A percentile compares a stretch with the other conserved stretches of the same genome.
These are phyloP conservation scores for Drosophila murphyi DNA, from an alignment of 1,140 invertebrate species.

Conservation along the genomic window DNA sequence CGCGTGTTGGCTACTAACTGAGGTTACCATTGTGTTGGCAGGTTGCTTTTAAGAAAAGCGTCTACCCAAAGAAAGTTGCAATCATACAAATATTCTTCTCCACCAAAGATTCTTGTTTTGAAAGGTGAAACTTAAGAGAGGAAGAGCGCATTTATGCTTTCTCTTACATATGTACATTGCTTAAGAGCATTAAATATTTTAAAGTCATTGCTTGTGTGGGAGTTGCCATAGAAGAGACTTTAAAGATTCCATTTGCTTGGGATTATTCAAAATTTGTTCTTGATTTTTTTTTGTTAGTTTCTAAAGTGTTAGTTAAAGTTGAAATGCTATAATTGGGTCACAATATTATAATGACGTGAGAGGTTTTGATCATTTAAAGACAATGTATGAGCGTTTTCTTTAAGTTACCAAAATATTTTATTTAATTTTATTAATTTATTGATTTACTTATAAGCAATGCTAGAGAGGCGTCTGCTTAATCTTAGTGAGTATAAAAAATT, in stretches of 20 bases:
- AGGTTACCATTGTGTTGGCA: constrained; percentile 34
- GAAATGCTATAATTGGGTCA: no score
- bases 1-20: constrained; percentile 70
- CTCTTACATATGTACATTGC: neutral
- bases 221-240: constrained; percentile 6
- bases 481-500: no score
- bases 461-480: no score
- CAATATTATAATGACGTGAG: no score
- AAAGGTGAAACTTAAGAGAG: constrained; percentile 48
- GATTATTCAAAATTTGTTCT: neutral
- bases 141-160: constrained; percentile 8
- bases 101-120: constrained; percentile 65
- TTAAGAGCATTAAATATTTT: constrained; percentile 43
- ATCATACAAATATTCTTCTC: constrained; percentile 45
- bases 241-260: neutral
- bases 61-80: constrained; percentile 69
- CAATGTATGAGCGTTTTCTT: no score
- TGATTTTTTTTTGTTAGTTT: neutral
- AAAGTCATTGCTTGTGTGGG: constrained; percentile 6
- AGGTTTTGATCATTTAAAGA: no score
- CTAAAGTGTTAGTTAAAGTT: no score
- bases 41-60: constrained; percentile 75
- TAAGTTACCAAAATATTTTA: no score
- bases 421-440: no score
- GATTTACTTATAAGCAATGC: no score